Conservation (phyloP, 2,888 invertebrate species). For the Tridacna crocea region DNA sequence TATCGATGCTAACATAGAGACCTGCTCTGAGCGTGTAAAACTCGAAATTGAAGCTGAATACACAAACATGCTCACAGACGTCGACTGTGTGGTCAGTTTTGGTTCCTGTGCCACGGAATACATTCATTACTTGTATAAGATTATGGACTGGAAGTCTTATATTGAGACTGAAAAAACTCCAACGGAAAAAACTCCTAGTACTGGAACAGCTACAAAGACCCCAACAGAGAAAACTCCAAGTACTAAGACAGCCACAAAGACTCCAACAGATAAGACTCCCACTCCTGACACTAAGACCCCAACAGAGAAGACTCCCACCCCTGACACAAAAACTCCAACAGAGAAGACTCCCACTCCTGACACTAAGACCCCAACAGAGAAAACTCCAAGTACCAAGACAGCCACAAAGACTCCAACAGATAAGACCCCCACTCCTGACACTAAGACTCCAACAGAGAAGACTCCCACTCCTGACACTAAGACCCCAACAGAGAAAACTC, state of each 20-base stretch:
- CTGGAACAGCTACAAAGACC: background rate
- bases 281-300: background rate
- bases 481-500: background rate
- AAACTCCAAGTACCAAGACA: background rate
- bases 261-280: background rate
- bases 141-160: constrained; percentile 45
- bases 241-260: background rate
- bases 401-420: background rate
- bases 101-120: constrained; percentile 34
- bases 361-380: background rate
- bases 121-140: constrained; percentile 33
- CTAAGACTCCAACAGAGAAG: background rate
- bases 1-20: constrained; percentile 34
- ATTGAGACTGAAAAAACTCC: constrained; percentile 11
- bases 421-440: background rate
- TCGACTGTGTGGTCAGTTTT: constrained; percentile 37
- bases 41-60: constrained; percentile 16
- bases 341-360: background rate
- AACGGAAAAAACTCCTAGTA: background rate
- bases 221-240: background rate
- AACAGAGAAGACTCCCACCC: background rate
- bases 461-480: background rate
- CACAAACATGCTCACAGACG: constrained; percentile 11
- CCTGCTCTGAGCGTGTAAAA: constrained; percentile 34
- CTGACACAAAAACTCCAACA: background rate